Conservation (phyloP, 2,888 invertebrate species). For the Polydesmus complanatus region DNA sequence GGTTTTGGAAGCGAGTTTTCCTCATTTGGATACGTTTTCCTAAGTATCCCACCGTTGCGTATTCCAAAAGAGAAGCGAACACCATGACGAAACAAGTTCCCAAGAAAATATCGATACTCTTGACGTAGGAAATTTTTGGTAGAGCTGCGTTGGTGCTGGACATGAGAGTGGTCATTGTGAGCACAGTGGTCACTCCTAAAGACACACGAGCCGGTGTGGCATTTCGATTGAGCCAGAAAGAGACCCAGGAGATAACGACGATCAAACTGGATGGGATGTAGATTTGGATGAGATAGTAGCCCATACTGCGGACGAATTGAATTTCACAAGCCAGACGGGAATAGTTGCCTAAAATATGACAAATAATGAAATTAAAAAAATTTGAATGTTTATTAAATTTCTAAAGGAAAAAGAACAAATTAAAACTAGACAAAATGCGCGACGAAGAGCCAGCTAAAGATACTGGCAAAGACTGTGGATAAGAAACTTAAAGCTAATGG, state of each 20-base stretch:
- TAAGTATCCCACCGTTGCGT: conserved; percentile 96
- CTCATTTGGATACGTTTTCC: conserved; percentile 94
- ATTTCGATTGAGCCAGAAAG: conserved; percentile 90
- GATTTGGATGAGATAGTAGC: conserved; percentile 96
- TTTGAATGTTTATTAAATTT: too few species aligned
- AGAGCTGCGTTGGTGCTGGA: conserved; percentile 90
- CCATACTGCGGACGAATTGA: conserved; percentile 94
- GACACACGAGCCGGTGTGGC: conserved; percentile 88
- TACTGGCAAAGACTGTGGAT: neutral
- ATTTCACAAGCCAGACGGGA: conserved; percentile 91
- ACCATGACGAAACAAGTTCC: conserved; percentile 99
- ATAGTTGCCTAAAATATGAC: conserved; percentile 62
- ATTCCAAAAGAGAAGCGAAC: conserved; percentile 92
- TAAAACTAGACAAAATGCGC: neutral
- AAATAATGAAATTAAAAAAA: too few species aligned
- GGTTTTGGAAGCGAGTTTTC: conserved; percentile 78
- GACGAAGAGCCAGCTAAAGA: neutral
- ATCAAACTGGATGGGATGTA: conserved; percentile 94
- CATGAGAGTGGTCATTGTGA: conserved; percentile 96
- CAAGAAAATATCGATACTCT: conserved; percentile 92
- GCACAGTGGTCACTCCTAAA: conserved; percentile 85
- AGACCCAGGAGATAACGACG: conserved; percentile 94
- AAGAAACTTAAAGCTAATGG: neutral
- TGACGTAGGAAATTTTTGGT: conserved; percentile 96
- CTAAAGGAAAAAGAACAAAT: neutral